Percentiles rank a stretch among this genome's conserved stretches.
phyloP scores from a whole-genome alignment of 2,888 invertebrate species.

The Callimorpha dominula region DNA sequence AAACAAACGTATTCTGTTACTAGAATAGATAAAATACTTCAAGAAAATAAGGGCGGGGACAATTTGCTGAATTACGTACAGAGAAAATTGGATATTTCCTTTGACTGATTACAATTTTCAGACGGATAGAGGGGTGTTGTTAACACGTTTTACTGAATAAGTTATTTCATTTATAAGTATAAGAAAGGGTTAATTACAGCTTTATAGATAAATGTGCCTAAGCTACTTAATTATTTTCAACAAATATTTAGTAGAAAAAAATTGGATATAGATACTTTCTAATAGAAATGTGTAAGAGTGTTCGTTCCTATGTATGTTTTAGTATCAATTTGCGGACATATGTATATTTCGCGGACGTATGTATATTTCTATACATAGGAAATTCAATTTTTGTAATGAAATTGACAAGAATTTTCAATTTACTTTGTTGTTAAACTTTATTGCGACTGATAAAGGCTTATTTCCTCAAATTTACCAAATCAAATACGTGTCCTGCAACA shows the following conservation, averaged over 20 bases:
- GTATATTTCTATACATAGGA: too few species aligned
- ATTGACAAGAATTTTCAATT: too few species aligned
- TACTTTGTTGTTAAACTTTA: too few species aligned
- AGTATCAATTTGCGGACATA: too few species aligned
- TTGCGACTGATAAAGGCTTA: too few species aligned
- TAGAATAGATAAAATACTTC: constrained; percentile 33
- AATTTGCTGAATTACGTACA: constrained; percentile 18
- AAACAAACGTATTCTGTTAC: constrained; percentile 34
- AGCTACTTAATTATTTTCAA: not conserved
- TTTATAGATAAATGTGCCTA: not conserved
- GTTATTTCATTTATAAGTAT: constrained; percentile 2
- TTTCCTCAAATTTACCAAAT: too few species aligned
- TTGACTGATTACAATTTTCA: constrained; percentile 20
- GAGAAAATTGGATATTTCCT: constrained; percentile 21
- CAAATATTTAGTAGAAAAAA: not conserved
- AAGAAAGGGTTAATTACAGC: not conserved
- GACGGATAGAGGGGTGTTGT: constrained; percentile 4
- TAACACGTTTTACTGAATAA: constrained; percentile 9
- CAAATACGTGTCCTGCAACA: too few species aligned
- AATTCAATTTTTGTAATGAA: too few species aligned
- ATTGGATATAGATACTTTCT: not conserved
- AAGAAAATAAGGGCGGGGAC: constrained; percentile 20
- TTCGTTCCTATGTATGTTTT: too few species aligned
- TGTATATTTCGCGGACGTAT: too few species aligned
- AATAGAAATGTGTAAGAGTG: too few species aligned